These are phyloP conservation scores for Ctenochaetus hawaiiensis DNA, from an alignment of 2,797 vertebrate species.

Conservation along the genomic window DNA sequence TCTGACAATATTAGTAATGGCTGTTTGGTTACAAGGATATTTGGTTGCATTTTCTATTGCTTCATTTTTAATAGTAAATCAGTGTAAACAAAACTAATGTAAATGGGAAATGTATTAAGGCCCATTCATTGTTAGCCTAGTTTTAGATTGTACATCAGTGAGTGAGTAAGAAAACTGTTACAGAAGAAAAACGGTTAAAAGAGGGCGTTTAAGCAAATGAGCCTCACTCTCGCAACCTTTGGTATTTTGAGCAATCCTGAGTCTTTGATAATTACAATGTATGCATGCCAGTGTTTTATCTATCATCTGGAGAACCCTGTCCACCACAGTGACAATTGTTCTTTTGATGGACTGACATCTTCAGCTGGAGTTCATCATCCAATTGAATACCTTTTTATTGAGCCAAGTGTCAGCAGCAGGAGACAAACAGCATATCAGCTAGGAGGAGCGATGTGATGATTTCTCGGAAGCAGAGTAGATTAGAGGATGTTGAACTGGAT, in stretches of 20 bases:
- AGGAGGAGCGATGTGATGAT: constrained; percentile 38
- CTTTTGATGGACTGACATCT: constrained; percentile 46
- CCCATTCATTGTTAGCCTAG: neutral
- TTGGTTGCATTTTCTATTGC: neutral
- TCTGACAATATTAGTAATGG: neutral
- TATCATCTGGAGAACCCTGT: neutral
- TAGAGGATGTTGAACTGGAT: constrained; percentile 53
- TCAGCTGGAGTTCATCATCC: constrained; percentile 34
- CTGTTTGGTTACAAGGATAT: neutral
- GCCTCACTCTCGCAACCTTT: constrained; percentile 9
- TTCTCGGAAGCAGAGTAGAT: constrained; percentile 48
- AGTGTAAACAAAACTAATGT: neutral
- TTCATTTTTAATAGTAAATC: constrained; percentile 5
- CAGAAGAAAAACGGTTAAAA: constrained; percentile 11
- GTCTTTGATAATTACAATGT: constrained; percentile 42
- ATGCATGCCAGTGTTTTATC: constrained; percentile 42
- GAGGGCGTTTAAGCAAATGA: neutral
- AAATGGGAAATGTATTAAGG: neutral
- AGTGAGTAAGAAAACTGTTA: constrained; percentile 17
- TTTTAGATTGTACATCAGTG: constrained; percentile 23
- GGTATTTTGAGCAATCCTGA: constrained; percentile 59
- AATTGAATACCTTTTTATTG: constrained; percentile 42
- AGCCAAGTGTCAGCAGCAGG: constrained; percentile 5
- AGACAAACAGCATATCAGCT: constrained; percentile 3
- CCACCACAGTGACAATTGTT: constrained; percentile 15